Conservation (phyloP, 2,113 vertebrate species). For the Zapornia atra region DNA sequence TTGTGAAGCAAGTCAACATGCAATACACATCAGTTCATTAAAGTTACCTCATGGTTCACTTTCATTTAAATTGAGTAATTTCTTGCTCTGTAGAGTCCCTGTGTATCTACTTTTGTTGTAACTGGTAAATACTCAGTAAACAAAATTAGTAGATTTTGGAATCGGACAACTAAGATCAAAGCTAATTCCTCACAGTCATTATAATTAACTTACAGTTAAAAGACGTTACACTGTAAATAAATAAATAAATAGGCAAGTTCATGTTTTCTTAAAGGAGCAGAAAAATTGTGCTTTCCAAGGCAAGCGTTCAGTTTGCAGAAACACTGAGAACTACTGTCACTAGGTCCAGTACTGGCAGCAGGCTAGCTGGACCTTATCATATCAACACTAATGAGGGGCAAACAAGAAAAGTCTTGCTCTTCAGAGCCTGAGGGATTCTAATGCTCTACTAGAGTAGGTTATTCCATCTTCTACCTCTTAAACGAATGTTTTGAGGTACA, state of each 20-base stretch:
- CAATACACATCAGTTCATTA: slow-evolving; percentile 48
- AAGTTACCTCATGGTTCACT: slow-evolving; percentile 22
- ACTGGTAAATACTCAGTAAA: not conserved
- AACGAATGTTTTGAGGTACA: not conserved
- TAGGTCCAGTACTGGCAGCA: not conserved
- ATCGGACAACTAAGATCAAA: slow-evolving; percentile 27
- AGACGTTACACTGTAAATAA: not conserved
- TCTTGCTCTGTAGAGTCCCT: not conserved
- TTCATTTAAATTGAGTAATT: slow-evolving; percentile 46
- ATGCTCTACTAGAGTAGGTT: fast-evolving
- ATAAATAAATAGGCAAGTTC: not conserved
- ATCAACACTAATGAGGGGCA: not conserved
- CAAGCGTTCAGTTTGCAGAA: not conserved
- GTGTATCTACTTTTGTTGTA: slow-evolving; percentile 5
- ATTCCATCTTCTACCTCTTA: not conserved
- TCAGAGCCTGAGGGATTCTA: not conserved
- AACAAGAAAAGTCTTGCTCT: not conserved
- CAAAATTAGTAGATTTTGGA: not conserved
- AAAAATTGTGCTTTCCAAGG: not conserved
- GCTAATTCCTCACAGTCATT: not conserved
- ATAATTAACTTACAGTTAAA: not conserved
- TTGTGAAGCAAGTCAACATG: slow-evolving; percentile 52
- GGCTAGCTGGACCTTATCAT: not conserved
- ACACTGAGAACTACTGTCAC: not conserved
- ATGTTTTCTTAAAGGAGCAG: not conserved